Evolutionary conservation across 1,140 invertebrate species (phyloP).

Genomic region (Calephelis nemesis): DNA sequence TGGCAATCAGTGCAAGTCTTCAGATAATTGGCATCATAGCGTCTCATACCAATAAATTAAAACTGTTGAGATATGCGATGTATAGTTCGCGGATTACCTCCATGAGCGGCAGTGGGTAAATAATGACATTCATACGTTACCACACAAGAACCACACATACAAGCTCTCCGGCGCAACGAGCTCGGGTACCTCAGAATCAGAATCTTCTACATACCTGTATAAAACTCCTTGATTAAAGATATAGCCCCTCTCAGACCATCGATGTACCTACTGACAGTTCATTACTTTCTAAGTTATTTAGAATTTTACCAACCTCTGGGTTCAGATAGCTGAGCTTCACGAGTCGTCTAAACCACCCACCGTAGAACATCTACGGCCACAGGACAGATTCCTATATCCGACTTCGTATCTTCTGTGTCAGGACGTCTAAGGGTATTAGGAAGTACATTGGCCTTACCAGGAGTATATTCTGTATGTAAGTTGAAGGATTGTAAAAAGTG

Average conservation of each 20-base stretch:
- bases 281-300: too few relatives aligned
- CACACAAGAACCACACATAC: background rate
- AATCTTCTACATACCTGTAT: constrained; percentile 24
- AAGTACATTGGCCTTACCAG: constrained; percentile 21
- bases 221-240: constrained; percentile 24
- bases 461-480: constrained; percentile 33
- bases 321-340: too few relatives aligned
- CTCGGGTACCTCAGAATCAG: constrained; percentile 38
- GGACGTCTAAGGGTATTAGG: constrained; percentile 35
- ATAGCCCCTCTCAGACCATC: constrained; percentile 24
- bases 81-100: constrained; percentile 27
- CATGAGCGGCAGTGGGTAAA: constrained; percentile 41
- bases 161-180: constrained; percentile 36
- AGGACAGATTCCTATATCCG: background rate
- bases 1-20: too few relatives aligned
- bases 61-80: constrained; percentile 20
- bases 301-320: too few relatives aligned
- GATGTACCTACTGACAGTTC: constrained; percentile 20
- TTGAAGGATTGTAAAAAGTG: too few relatives aligned
- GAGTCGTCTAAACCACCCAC: too few relatives aligned
- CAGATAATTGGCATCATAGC: too few relatives aligned
- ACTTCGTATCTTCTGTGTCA: constrained; percentile 36
- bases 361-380: too few relatives aligned
- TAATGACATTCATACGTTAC: constrained; percentile 43
- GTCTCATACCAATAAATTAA: constrained; percentile 23